Conservation (phyloP, 1,140 invertebrate genomes). For the Philaenus spumarius region DNA sequence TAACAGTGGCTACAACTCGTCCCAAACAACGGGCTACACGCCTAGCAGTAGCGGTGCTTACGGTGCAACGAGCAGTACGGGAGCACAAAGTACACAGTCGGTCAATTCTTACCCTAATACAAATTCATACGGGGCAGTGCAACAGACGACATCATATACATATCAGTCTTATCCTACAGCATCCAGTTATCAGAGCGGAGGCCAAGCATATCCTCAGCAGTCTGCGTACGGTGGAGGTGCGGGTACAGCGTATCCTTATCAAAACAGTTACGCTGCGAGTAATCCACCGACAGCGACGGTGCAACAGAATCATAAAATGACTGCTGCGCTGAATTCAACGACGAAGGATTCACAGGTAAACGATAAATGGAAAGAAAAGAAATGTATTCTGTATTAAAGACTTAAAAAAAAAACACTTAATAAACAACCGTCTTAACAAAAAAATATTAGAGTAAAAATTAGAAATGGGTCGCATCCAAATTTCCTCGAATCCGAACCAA, state of each 20-base stretch:
- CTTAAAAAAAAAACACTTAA: too few species aligned
- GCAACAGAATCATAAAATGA: conserved; percentile 18
- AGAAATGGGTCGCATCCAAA: too few species aligned
- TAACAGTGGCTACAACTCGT: conserved; percentile 11
- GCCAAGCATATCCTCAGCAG: background rate
- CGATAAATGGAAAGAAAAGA: too few species aligned
- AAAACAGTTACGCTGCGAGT: conserved; percentile 7
- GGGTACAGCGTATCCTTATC: background rate
- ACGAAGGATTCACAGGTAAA: conserved; percentile 20
- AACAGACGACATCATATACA: background rate
- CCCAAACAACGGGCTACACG: conserved; percentile 11
- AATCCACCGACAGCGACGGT: background rate
- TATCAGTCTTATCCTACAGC: conserved; percentile 8
- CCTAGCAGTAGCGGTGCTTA: conserved; percentile 6
- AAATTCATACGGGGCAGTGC: conserved; percentile 1
- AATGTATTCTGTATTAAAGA: too few species aligned
- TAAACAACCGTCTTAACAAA: too few species aligned
- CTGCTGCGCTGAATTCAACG: conserved; percentile 4
- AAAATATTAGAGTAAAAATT: too few species aligned
- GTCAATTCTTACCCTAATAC: conserved; percentile 8
- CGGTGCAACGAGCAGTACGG: conserved; percentile 6
- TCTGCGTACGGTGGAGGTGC: background rate
- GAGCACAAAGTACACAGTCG: conserved; percentile 15
- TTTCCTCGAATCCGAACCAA: too few species aligned
- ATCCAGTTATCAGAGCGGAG: conserved; percentile 3